Evolutionary conservation across 2,888 invertebrate genomes (phyloP), one percentile per base, ranked within the genome.

Genomic region (Masnerella sp.): DNA sequence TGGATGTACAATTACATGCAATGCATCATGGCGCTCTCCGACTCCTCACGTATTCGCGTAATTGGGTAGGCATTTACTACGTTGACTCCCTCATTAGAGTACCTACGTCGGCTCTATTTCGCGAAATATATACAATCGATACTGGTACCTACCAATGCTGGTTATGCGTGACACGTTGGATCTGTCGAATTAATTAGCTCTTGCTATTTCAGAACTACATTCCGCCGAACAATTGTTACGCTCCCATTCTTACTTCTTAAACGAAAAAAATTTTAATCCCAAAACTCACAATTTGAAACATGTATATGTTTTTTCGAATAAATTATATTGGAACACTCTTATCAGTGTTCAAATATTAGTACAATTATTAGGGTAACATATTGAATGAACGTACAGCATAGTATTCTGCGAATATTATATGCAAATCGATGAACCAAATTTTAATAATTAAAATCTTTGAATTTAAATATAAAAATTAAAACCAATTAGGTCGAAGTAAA

Each of bases 41-140:
- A 70, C 74, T 71, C 62, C 74, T 71, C 74, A 75, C 74, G 74
- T 71, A 71, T 71, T 68, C 68, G 42, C 75, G 71, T 75, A 75
- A 75, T 75, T 75, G 68, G 75, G 75, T 68, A 71, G 71, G 59
- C 71, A 68, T 64, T 71, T 75, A 75, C 75, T 70, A 58, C 67
- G 74, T 65, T 70, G 70, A 70, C 69, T 71, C 62, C 71, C 71
- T 67, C 65, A 74, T 74, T 67, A 74, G 71, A 71, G 70, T 68
- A 71, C 70, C 62, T 68, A 42, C 74, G 69, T 70, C 68, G 75
- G 65, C 67, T 71, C 67, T 67, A 75, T 75, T 71, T 71, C 75
- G 58, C 67, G 62, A 75, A 75, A 75, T 71, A 71, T 67, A 71
- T 62, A 71, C 71, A 75, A 75, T 71, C 75, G 67, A 75, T 75